Evolutionary conservation across 2,888 invertebrate species (phyloP).

Genomic region (Autographa gamma): DNA sequence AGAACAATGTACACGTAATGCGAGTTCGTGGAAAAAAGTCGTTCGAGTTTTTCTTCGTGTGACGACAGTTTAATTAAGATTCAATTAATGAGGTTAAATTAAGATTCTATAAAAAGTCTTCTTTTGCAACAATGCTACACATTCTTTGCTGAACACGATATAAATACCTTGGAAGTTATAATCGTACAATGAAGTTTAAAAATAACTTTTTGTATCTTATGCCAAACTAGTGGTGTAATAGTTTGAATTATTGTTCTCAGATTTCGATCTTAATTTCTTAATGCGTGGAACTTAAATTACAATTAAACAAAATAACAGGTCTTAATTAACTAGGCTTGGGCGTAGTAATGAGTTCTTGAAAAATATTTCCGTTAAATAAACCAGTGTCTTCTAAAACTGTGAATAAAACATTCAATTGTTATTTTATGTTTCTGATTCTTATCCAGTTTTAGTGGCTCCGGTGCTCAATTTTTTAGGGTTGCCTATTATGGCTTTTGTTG

Average conservation of each 20-base stretch:
- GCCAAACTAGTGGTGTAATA: constrained; percentile 43
- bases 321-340: constrained; percentile 62
- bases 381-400: constrained; percentile 2
- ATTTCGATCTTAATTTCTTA: constrained; percentile 69
- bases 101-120: constrained; percentile 20
- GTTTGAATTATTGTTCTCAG: constrained; percentile 52
- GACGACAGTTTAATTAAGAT: constrained; percentile 51
- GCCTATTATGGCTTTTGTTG: neutral
- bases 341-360: constrained; percentile 20
- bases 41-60: constrained; percentile 45
- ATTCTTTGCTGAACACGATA: neutral
- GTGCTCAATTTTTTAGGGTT: neutral
- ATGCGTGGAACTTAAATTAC: constrained; percentile 61
- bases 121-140: neutral
- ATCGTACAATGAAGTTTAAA: neutral
- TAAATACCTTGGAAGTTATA: neutral
- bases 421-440: constrained; percentile 4
- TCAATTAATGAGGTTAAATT: constrained; percentile 32
- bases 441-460: constrained; percentile 3
- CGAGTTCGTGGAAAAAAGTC: constrained; percentile 33
- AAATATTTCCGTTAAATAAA: constrained; percentile 26
- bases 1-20: constrained; percentile 29
- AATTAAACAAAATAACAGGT: constrained; percentile 64
- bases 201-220: constrained; percentile 22
- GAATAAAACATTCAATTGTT: constrained; percentile 6